Evolutionary conservation across 2,888 invertebrate species (phyloP).

Genomic region (Norana najaformis): DNA sequence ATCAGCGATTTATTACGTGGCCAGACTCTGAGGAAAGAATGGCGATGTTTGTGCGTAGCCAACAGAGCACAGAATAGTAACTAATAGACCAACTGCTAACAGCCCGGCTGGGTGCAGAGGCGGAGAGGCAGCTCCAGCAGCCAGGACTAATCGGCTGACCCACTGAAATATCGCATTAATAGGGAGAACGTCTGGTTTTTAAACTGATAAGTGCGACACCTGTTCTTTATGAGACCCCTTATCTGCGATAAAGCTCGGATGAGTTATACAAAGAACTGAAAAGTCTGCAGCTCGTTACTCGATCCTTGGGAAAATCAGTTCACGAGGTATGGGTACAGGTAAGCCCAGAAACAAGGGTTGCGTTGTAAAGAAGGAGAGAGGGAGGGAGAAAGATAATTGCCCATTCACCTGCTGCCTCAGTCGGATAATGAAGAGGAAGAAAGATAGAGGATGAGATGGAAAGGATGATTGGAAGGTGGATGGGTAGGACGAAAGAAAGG

Average conservation of each 20-base stretch:
- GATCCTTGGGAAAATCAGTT: not conserved
- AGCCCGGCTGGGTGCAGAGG: not conserved
- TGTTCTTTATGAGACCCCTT: not conserved
- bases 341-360: not conserved
- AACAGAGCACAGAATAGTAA: not conserved
- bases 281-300: not conserved
- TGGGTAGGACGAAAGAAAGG: not conserved
- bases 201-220: not conserved
- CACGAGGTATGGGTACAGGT: not conserved
- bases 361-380: not conserved
- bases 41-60: too few species aligned
- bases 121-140: not conserved
- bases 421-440: not conserved
- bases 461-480: not conserved
- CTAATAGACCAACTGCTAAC: not conserved
- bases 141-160: not conserved
- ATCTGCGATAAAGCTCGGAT: not conserved
- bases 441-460: not conserved
- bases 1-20: too few species aligned
- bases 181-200: not conserved
- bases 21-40: too few species aligned
- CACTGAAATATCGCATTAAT: not conserved
- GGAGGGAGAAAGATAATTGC: not conserved
- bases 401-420: constrained; percentile 9
- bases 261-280: not conserved